Percentiles rank a stretch among this genome's conserved stretches.
Conservation (phyloP, 2,797 vertebrate genomes). For the Aldrovandia affinis region DNA sequence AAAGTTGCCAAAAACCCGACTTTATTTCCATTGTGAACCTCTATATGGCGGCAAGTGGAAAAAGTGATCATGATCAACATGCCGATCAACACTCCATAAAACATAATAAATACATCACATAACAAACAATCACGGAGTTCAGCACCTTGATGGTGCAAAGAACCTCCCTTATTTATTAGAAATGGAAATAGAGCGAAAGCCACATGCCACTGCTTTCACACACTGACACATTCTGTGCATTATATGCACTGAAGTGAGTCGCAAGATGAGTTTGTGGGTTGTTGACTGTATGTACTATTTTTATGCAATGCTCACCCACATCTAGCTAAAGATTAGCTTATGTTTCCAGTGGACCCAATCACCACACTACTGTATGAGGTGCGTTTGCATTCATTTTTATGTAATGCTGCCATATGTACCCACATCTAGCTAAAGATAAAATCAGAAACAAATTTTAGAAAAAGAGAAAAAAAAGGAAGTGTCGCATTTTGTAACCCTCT, state of each 20-base stretch:
- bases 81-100: too few relatives aligned
- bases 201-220: neutral
- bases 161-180: too few relatives aligned
- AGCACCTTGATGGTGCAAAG: too few relatives aligned
- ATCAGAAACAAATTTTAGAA: too few relatives aligned
- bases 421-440: neutral
- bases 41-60: too few relatives aligned
- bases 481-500: slow-evolving; percentile 31
- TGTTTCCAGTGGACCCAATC: neutral
- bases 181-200: neutral
- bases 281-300: neutral
- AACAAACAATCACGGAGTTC: too few relatives aligned
- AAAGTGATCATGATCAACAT: too few relatives aligned
- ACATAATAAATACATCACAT: too few relatives aligned
- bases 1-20: too few relatives aligned
- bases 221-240: neutral
- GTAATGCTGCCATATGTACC: neutral
- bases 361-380: neutral
- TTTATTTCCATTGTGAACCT: too few relatives aligned
- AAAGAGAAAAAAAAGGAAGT: slow-evolving; percentile 12
- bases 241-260: neutral
- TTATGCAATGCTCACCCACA: too few relatives aligned
- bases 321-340: too few relatives aligned
- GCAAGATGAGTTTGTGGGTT: neutral
- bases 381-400: neutral